Conservation (phyloP, 2,797 vertebrate species). For the Peromyscus melanophrys region DNA sequence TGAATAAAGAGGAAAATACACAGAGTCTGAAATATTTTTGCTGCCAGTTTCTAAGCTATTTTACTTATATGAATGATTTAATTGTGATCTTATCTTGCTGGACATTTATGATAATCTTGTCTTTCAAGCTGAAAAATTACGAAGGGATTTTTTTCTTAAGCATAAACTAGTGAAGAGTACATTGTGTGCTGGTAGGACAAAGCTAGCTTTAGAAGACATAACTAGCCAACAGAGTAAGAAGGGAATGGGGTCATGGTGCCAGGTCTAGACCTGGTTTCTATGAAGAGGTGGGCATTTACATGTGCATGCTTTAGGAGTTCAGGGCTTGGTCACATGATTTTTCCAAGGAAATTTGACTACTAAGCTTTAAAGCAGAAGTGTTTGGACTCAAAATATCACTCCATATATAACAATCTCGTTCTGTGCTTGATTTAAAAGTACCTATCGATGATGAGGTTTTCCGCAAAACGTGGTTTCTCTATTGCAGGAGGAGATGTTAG, state of each 20-base stretch:
- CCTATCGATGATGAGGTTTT: constrained; percentile 34
- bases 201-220: constrained; percentile 59
- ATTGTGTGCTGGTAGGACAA: constrained; percentile 72
- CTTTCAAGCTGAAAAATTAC: constrained; percentile 82
- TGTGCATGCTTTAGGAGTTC: constrained; percentile 19
- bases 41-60: constrained; percentile 82
- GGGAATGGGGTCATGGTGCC: neutral
- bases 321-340: constrained; percentile 58
- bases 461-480: neutral
- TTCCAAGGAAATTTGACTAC: constrained; percentile 60
- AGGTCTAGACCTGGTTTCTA: constrained; percentile 20
- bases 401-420: constrained; percentile 9
- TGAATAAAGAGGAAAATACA: constrained; percentile 84
- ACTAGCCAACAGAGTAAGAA: constrained; percentile 61
- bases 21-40: constrained; percentile 79
- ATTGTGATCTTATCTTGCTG: constrained; percentile 80
- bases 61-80: constrained; percentile 85
- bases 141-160: constrained; percentile 62
- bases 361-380: constrained; percentile 27
- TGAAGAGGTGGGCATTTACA: constrained; percentile 17
- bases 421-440: constrained; percentile 60
- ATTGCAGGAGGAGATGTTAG: neutral
- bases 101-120: constrained; percentile 84
- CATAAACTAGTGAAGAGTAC: constrained; percentile 77
- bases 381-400: constrained; percentile 52